Evolutionary conservation across 2,113 vertebrate species (phyloP).

Genomic region (Alaudala cheleensis): DNA sequence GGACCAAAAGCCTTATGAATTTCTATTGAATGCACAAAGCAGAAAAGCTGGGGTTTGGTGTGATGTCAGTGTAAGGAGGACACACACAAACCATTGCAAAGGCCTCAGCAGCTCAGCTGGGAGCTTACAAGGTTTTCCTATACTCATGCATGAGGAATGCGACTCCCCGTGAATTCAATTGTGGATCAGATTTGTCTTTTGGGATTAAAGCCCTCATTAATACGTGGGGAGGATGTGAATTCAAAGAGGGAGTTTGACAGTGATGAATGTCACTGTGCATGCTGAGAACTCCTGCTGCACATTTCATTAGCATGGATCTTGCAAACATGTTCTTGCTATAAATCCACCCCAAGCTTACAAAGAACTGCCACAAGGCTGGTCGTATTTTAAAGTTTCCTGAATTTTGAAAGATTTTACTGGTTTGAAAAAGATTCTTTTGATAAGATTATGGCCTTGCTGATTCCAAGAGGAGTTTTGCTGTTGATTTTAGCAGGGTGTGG

Average conservation of each 20-base stretch:
- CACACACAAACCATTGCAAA: neutral
- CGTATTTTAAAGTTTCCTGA: neutral
- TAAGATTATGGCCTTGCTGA: neutral
- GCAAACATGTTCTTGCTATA: neutral
- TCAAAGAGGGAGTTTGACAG: neutral
- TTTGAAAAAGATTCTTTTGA: neutral
- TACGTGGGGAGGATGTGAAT: neutral
- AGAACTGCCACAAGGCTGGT: neutral
- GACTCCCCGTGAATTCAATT: neutral
- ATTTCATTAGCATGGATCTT: neutral
- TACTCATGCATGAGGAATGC: constrained; percentile 7
- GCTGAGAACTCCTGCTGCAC: neutral
- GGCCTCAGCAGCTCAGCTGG: neutral
- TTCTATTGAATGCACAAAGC: neutral
- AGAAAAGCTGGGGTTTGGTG: neutral
- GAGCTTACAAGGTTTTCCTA: neutral
- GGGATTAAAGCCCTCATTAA: neutral
- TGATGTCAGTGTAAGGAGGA: neutral
- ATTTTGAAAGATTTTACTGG: neutral
- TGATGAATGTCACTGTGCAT: neutral
- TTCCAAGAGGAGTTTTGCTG: neutral
- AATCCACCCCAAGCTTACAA: neutral
- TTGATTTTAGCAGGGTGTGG: neutral
- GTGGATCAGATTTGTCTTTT: neutral
- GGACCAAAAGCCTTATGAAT: neutral